A percentile compares a stretch with the other conserved stretches of the same genome.
phyloP scores from a whole-genome alignment of 2,888 invertebrate genomes.

The Dryobotodes eremita region DNA sequence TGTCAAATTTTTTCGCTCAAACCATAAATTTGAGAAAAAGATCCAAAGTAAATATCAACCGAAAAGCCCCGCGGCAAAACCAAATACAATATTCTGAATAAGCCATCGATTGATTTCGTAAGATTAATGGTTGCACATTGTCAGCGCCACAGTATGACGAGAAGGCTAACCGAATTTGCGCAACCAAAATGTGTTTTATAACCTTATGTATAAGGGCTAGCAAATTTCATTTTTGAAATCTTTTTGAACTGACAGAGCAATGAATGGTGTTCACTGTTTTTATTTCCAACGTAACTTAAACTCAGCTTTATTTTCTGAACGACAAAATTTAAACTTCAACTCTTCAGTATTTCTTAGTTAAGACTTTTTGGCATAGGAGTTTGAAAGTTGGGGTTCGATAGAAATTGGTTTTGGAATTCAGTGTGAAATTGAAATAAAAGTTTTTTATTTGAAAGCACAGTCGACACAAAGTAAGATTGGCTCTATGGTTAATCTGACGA shows the following conservation, averaged over 20 bases:
- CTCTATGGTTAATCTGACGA: conserved; percentile 79
- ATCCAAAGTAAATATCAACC: conserved; percentile 89
- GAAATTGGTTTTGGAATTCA: conserved; percentile 87
- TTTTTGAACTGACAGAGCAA: conserved; percentile 82
- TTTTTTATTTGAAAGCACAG: conserved; percentile 78
- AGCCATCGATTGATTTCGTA: conserved; percentile 91
- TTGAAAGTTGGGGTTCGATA: conserved; percentile 77
- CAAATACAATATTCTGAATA: conserved; percentile 90
- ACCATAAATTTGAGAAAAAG: conserved; percentile 89
- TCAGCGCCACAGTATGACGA: conserved; percentile 89
- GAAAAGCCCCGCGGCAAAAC: conserved; percentile 87
- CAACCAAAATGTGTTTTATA: conserved; percentile 84
- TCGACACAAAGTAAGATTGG: conserved; percentile 74
- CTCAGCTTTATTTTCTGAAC: conserved; percentile 55
- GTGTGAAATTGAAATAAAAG: conserved; percentile 89
- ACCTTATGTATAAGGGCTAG: conserved; percentile 78
- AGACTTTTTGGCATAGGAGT: conserved; percentile 60
- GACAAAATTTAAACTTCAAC: conserved; percentile 65
- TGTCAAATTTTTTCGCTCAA: conserved; percentile 82
- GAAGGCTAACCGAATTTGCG: conserved; percentile 79
- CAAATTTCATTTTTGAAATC: conserved; percentile 80
- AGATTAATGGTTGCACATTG: conserved; percentile 91
- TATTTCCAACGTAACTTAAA: conserved; percentile 63
- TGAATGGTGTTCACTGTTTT: conserved; percentile 82
- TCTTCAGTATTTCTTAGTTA: conserved; percentile 48